Base-by-base conservation (phyloP, 2,888 invertebrate species). In the Synanthedon vespiformis region DNA sequence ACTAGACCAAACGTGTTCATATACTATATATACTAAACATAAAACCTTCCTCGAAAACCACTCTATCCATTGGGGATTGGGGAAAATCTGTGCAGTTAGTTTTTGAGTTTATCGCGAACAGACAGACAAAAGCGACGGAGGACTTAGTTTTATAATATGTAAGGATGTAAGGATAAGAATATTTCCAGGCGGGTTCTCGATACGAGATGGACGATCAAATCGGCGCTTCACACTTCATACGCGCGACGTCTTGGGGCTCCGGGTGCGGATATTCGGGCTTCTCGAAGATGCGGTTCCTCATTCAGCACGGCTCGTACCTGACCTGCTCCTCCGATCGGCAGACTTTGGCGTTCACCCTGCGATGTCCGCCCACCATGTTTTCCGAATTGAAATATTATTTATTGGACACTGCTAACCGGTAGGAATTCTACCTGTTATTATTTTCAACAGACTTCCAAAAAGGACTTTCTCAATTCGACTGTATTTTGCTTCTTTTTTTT, bases 211-310 rank as follows among this genome's bases (percentile, higher is more conserved):
- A 90, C 18, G 91, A 92, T 1, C 92, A 91, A 54, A 82, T 91
- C 55, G 98, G 98, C 16, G 89, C 91, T 0, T 85, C 91, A 2
- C 97, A 98, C 80, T 85, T 93, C 62, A 71, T 98, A 18, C 90
- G 98, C 52, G 88, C 92, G 51, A 89, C 90, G 49, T 92, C 95
- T n/a, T 91, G 93, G 4, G 79, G 93, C 48, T 90, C 92, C 12
- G 94, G 95, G 3, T 88, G 89, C 57, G 88, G 90, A 18, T 89
- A 91, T 10, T 82, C 89, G 6, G 85, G 88, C 8, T 96, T 94
- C 78, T 90, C 90, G 18, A 93, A 96, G 63, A 90, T 91, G 14
- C 90, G 96, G 51, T 90, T 92, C 59, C 77, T 96, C 40, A 94
- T 95, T 70, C 94, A 95, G 71, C 76, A 90, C 51, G 97, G 97